Percentiles rank a stretch among this genome's conserved stretches.
Evolutionary conservation across 2,888 invertebrate species (phyloP).

Genomic region (Apamea crenata): DNA sequence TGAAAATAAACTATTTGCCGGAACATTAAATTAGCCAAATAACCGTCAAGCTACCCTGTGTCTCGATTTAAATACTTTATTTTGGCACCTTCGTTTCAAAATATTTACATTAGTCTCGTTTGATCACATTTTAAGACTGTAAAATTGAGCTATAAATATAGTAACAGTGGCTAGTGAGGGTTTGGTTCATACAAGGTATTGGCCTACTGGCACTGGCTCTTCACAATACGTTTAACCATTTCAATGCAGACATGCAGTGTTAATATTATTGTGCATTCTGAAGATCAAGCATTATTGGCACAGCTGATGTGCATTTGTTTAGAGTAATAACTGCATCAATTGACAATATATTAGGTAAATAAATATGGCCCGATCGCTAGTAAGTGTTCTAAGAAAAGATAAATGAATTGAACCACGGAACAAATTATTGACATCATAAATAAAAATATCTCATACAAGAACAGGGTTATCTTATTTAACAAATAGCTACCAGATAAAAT

Average conservation of each 20-base stretch:
- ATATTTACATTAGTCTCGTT: slow-evolving; percentile 49
- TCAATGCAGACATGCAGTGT: slow-evolving; percentile 8
- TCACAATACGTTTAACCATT: background rate
- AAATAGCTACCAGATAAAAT: slow-evolving; percentile 6
- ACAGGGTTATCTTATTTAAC: background rate
- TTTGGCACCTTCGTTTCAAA: slow-evolving; percentile 47
- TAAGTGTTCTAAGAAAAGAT: slow-evolving; percentile 8
- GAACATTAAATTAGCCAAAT: slow-evolving; percentile 36
- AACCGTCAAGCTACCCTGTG: slow-evolving; percentile 11
- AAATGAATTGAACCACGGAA: background rate
- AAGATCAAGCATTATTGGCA: slow-evolving; percentile 4
- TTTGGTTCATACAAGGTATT: slow-evolving; percentile 24
- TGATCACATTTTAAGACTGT: slow-evolving; percentile 32
- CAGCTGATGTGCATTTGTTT: slow-evolving; percentile 5
- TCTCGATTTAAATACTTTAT: slow-evolving; percentile 45
- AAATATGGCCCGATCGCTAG: background rate
- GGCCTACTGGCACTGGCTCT: background rate
- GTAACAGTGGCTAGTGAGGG: slow-evolving; percentile 1
- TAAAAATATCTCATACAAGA: slow-evolving; percentile 18
- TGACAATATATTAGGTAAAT: slow-evolving; percentile 5
- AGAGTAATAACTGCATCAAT: background rate
- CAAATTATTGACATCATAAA: slow-evolving; percentile 2
- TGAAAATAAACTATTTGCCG: slow-evolving; percentile 33
- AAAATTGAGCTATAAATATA: slow-evolving; percentile 27
- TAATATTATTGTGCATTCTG: background rate